Conservation (phyloP, 1,140 invertebrate species). For the Caenorhabditis tropicalis region DNA sequence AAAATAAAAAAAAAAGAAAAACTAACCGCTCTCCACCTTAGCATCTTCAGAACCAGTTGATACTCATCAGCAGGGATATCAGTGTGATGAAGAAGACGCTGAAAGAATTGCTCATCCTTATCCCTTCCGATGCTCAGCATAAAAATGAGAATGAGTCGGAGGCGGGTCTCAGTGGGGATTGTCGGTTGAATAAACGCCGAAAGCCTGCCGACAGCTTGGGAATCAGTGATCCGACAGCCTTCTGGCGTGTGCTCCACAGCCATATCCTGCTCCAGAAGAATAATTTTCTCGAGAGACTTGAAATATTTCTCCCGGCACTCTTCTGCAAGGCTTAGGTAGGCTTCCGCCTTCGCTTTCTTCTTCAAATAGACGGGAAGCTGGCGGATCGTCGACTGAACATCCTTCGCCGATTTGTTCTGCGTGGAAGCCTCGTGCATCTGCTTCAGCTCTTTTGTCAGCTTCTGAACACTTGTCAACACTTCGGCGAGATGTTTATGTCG, state of each 20-base stretch:
- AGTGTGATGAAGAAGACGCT: constrained; percentile 5
- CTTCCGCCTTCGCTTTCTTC: neutral
- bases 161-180: neutral
- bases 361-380: neutral
- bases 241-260: constrained; percentile 2
- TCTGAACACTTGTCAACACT: neutral
- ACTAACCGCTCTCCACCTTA: neutral
- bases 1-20: neutral
- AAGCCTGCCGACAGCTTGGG: neutral
- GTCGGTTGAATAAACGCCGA: neutral
- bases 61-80: neutral
- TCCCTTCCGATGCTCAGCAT: constrained; percentile 6
- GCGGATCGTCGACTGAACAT: neutral
- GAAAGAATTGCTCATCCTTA: constrained; percentile 5
- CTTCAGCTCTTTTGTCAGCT: neutral
- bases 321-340: neutral
- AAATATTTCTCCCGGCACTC: neutral
- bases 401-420: neutral
- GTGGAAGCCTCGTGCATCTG: neutral
- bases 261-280: constrained; percentile 9
- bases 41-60: neutral
- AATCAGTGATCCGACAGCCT: neutral
- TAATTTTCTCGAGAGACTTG: neutral
- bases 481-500: neutral
- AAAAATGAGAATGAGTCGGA: constrained; percentile 21